Evolutionary conservation across 2,888 invertebrate species (phyloP), one percentile per base, ranked within the genome.

Genomic region (Tribolium freemani): DNA sequence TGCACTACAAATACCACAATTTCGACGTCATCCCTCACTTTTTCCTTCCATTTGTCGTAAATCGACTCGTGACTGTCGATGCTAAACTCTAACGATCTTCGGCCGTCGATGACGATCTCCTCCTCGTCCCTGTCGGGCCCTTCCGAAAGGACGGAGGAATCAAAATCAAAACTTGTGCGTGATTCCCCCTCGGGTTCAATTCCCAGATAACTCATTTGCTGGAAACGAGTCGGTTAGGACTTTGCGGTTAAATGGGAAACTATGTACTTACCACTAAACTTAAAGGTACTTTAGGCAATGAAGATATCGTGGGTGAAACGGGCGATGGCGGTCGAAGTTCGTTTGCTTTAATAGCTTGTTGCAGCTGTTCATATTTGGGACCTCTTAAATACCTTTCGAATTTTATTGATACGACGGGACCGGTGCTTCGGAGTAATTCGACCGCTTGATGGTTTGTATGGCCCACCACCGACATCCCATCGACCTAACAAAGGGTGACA

Each of bases 381-480:
- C 96, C 96, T 68, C 95, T 90, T 11, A 95, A 89, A 85, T 95
- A 97, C 78, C 94, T 88, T 78, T 93, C 93, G 72, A 94, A 87
- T 81, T 91, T 91, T 31, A 95, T 88, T 69, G 88, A 87, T 2
- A 95, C 94, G 26, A 89, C 87, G 76, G 91, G 90, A 0, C 96
- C 96, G 9, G 96, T 95, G 78, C 94, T 94, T 26, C 96, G 88
- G 11, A 98, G 87, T 56, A 96, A 90, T 78, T 96, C 95, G 1
- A 98, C 97, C 0, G 97, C 97, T 79, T 96, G 93, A 82, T 96
- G 96, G 87, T 99, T 99, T 68, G 96, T 97, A 83, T 95, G 96
- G 70, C 97, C 96, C 76, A 96, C 92, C 80, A 99, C 89, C 6
- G 95, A 93, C 81, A 92, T 91, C 13, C 95, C 96, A 87, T 99